Base-by-base conservation (phyloP, 2,113 vertebrate species). In the Protobothrops flavoviridis region DNA sequence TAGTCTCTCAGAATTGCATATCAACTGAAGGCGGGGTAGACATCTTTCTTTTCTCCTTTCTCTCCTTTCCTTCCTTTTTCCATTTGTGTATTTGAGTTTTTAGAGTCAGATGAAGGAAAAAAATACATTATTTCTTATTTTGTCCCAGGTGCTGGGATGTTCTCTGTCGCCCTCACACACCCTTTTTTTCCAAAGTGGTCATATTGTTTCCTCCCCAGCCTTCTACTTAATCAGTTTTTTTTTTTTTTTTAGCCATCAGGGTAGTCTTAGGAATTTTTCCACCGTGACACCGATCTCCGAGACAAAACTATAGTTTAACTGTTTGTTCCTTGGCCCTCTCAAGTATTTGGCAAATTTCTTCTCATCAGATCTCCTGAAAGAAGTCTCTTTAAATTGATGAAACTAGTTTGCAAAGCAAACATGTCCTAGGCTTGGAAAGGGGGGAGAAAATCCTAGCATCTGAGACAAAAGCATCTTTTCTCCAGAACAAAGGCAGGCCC, bases 401-500 rank as follows among this genome's bases (percentile, higher is more conserved):
- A 87, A 87, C 39, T 8, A 20, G 43, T 61, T n/a, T 57, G 61
- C 92, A 29, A 64, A 90, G 45, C 45, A 64, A 90, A 90, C n/a
- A 53, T 90, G 48, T 15, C n/a, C 81, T 57, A 90, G 92, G 90
- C 90, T 90, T 93, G 69, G 59, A 56, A 86, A 86, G 74, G 13
- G 52, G 81, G 92, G 64, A 53, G 13, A 24, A 13, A 64, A 85
- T 85, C 48, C 26, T 53, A 81, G 33, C 74, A 43, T 81, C 33
- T 81, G 33, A 39, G 74, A 81, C 74, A 81, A 81, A 81, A 81
- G 33, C 48, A 94, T 55, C 96, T 95, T 93, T 45, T 0, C 81
- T 91, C 94, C 85, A 90, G 95, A 26, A 61, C 7, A 21, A 96
- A 94, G 95, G 95, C 33, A 87, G 94, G 90, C 93, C 10, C 94